Conservation (phyloP, 2,113 vertebrate genomes). For the Chaetura pelagica region DNA sequence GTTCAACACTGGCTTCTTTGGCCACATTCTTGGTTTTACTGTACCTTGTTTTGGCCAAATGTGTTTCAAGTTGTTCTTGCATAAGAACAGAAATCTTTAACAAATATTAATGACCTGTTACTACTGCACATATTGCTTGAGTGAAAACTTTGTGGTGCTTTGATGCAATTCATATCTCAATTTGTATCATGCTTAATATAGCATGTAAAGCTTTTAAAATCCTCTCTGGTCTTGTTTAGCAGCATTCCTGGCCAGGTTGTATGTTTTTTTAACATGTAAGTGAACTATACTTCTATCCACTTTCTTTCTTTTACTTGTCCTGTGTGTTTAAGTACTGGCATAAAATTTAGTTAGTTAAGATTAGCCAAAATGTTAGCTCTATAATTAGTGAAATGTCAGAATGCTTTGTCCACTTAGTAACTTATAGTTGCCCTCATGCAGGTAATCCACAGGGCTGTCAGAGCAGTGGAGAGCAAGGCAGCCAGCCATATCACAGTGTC, state of each 20-base stretch:
- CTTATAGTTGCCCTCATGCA: neutral
- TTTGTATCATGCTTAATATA: neutral
- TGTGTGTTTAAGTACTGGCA: neutral
- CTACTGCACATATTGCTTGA: neutral
- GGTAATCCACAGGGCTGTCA: neutral
- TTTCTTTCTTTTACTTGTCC: neutral
- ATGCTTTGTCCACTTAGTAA: neutral
- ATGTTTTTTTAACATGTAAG: neutral
- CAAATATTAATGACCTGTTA: neutral
- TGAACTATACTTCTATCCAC: neutral
- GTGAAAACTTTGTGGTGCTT: neutral
- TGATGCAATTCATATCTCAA: neutral
- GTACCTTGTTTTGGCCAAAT: neutral
- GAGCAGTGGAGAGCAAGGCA: neutral
- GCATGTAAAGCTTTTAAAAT: neutral
- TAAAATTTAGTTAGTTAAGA: neutral
- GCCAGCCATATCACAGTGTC: accelerated
- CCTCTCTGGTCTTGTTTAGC: neutral
- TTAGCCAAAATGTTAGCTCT: neutral
- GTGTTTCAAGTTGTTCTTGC: neutral
- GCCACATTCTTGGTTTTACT: accelerated
- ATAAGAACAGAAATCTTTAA: neutral
- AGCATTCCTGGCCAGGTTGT: neutral
- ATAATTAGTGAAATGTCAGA: neutral
- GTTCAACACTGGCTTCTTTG: neutral